Conservation (phyloP, 2,888 invertebrate species). For the Acrobasis suavella region DNA sequence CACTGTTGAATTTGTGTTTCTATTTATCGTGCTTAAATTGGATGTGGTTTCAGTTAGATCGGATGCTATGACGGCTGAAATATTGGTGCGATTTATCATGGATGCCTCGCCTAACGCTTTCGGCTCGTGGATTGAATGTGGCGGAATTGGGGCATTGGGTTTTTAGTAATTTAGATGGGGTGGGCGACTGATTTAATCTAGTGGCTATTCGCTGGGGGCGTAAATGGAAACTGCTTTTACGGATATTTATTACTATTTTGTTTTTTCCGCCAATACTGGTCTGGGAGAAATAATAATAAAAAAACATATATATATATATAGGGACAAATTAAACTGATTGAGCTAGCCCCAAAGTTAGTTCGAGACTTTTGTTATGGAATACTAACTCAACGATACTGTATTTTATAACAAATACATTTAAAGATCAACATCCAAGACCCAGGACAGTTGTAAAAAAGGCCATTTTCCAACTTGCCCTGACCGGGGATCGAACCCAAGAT, state of each 20-base stretch:
- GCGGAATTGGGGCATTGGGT: conserved; percentile 31
- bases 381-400: no score
- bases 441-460: no score
- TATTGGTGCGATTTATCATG: conserved; percentile 46
- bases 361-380: no score
- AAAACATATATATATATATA: no score
- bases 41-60: conserved; percentile 27
- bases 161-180: conserved; percentile 24
- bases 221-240: conserved; percentile 2
- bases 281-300: no score
- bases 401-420: no score
- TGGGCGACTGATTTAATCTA: conserved; percentile 21
- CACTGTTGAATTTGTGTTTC: not conserved
- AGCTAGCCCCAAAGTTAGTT: no score
- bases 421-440: no score
- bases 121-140: conserved; percentile 34
- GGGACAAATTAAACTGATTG: no score
- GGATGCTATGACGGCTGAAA: conserved; percentile 44
- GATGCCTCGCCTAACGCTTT: conserved; percentile 40
- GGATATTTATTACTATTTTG: not conserved
- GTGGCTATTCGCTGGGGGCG: not conserved
- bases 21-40: not conserved
- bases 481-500: no score
- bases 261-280: no score
- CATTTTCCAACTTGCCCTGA: no score